Evolutionary conservation across 2,888 invertebrate species (phyloP).

Genomic region (Oxyscelio sp.): DNA sequence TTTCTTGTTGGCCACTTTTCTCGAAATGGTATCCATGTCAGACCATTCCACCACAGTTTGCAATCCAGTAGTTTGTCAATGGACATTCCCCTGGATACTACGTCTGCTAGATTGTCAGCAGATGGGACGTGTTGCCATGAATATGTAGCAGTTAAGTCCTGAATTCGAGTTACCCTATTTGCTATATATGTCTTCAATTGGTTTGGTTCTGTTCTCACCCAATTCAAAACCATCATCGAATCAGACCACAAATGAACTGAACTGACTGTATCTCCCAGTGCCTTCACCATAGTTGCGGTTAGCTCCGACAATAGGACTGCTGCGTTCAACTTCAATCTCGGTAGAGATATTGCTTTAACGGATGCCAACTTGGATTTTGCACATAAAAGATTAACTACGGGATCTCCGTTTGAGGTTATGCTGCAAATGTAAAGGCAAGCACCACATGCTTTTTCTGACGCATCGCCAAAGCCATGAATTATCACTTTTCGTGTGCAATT

Average conservation of each 20-base stretch:
- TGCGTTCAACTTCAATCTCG: conserved; percentile 24
- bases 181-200: conserved; percentile 38
- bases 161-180: conserved; percentile 39
- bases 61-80: conserved; percentile 16
- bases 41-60: conserved; percentile 75
- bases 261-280: conserved; percentile 3
- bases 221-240: conserved; percentile 28
- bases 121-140: conserved; percentile 20
- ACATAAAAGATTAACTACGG: conserved; percentile 40
- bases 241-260: conserved; percentile 26
- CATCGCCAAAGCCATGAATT: conserved; percentile 76
- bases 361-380: conserved; percentile 62
- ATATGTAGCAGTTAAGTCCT: not conserved
- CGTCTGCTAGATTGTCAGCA: conserved; percentile 47
- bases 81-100: conserved; percentile 37
- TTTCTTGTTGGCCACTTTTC: conserved; percentile 56
- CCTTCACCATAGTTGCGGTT: not conserved
- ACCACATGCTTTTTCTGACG: conserved; percentile 75
- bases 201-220: conserved; percentile 25
- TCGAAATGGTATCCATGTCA: no score
- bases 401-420: not conserved
- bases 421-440: conserved; percentile 73
- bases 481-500: conserved; percentile 1
- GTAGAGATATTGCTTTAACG: conserved; percentile 10
- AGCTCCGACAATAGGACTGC: conserved; percentile 25